Evolutionary conservation across 2,888 invertebrate species (phyloP), one percentile per base, ranked within the genome.

Genomic region (Oscheius myriophilus): DNA sequence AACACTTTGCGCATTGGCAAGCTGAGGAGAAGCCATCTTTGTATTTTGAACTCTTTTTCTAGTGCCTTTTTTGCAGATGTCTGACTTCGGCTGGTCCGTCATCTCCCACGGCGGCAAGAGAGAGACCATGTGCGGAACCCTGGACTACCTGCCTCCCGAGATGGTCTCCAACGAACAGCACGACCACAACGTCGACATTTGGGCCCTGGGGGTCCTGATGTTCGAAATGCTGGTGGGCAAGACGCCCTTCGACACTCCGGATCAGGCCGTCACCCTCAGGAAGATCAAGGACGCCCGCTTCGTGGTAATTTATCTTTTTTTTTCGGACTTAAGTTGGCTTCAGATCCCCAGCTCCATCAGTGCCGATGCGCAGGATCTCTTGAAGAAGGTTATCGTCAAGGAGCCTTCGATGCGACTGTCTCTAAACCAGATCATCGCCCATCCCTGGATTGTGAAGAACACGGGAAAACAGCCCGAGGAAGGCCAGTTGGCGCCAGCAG

Each of bases 161-260:
- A 98, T 97, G 96, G 91, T 95, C 2, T 91, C 68, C 26, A 70
- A 67, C 51, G 67, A 73, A 84, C 96, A 96, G 6, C 79, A 76
- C 59, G 69, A 75, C 42, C 71, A 71, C 49, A 73, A 91, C 68
- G 93, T 95, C 1, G 97, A 97, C 87, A 90, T 95, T 42, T 97
- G 97, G 97, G 93, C 94, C 86, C 89, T 96, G 25, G 97, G 97
- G 16, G 93, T 97, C 0, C 88, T 98, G 0, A 93, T 94, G 85
- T 97, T 92, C 84, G 97, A 97, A 88, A 91, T 95, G 82, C 88
- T 98, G 41, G 93, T 93, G 1, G 97, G 97, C 0, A 90, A 91
- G 76, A 95, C 97, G 6, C 97, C 97, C 0, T 97, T 97, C 89
- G 92, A 96, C 26, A 39, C 64, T 16, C 69, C 72, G n/a, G 69